A percentile compares a stretch with the other conserved stretches of the same genome.
phyloP scores from a whole-genome alignment of 2,797 vertebrate species.

The Tapera naevia region DNA sequence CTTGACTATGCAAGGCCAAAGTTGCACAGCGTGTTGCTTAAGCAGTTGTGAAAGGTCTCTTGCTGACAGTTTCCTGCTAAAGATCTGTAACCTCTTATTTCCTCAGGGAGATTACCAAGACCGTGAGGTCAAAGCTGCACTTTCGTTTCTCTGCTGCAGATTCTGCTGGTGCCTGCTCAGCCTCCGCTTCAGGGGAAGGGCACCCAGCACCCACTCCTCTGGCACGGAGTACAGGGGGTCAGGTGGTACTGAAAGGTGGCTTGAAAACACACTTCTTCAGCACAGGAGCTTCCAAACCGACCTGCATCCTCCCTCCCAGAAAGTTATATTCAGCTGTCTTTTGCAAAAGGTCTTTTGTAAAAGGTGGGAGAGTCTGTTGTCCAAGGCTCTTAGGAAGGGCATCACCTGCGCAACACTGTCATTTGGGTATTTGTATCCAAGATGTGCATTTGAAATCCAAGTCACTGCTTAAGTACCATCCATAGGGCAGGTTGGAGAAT shows the following conservation, averaged over 20 bases:
- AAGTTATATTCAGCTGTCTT: background rate
- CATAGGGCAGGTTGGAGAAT: background rate
- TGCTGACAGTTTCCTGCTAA: slow-evolving; percentile 11
- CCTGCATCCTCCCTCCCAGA: background rate
- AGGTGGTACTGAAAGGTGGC: background rate
- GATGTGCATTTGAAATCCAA: background rate
- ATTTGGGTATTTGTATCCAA: fast-evolving
- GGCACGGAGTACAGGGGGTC: background rate
- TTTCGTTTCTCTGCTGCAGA: background rate
- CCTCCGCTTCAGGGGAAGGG: background rate
- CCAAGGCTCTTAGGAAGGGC: background rate
- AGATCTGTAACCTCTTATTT: background rate
- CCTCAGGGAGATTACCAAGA: background rate
- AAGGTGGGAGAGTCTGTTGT: background rate
- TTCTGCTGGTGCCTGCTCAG: background rate
- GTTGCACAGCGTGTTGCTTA: background rate
- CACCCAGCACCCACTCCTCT: fast-evolving
- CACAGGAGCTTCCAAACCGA: background rate
- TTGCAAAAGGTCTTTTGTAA: background rate
- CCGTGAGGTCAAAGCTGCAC: background rate
- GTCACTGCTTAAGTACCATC: background rate
- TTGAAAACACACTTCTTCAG: background rate
- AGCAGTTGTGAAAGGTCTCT: background rate
- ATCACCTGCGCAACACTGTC: fast-evolving
- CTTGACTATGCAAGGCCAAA: background rate